Evolutionary conservation across 1,140 invertebrate species (phyloP), one percentile per base, ranked within the genome.

Genomic region (Coelopa frigida): DNA sequence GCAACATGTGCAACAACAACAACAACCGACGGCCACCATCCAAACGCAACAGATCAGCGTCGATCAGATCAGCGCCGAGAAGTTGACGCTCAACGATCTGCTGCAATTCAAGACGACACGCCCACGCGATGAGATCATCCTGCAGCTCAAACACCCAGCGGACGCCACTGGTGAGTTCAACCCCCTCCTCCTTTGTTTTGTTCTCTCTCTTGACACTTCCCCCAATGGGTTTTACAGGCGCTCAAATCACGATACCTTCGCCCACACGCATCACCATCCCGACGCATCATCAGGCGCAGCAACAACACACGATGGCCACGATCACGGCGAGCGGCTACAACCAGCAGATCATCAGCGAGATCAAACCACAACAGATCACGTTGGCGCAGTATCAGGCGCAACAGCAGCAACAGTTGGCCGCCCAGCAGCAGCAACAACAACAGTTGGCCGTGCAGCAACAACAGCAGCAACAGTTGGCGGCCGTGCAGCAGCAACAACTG

Each of bases 321-420:
- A 65, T 66, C n/a, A 65, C 62, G 2, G 59, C 62, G 5, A 57
- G 58, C 15, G 53, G 59, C 31, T 67, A 66, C 45, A 67, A 66
- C 44, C 63, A 67, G 44, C 63, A 67, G 44, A 67, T 67, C 33
- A 67, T 67, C 32, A 66, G 63, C 38, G 63, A 67, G 36, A 67
- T 67, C 14, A 67, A 67, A 44, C 62, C 63, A 2, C 63, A 66
- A 43, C 63, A 67, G 47, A 67, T 67, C n/a, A 66, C 62, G 2
- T 37, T 67, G 33, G 62, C 62, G 7, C 63, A 67, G 33, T 67
- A 67, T 31, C 63, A 67, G 52, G 62, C 63, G 6, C 62, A 66
- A 37, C 62, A 66, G 51, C 56, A 50, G 0, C 54, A 54, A 27
- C 55, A 56, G 20, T 31, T 44, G 47, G 43, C 45, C 8, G 20